Evolutionary conservation across 37 sponge, comb jelly and placozoan genomes (phyloP), one percentile per base, ranked within the genome.

Genomic region (Mnemiopsis leidyi): DNA sequence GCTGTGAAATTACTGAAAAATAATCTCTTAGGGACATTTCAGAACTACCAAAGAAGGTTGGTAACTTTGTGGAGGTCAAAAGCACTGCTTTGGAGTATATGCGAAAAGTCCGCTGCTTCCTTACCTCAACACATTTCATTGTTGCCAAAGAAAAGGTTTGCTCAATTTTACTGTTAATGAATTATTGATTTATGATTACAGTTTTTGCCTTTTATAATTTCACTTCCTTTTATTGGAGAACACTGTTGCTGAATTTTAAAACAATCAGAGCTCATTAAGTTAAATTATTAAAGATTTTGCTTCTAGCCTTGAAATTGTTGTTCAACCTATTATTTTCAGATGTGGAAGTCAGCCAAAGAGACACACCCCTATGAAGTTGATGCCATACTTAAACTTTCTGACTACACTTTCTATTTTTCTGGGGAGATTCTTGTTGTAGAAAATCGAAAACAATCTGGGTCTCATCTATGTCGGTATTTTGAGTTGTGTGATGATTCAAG

Each of bases 401-500:
- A 85, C 13, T 37, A 85, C 90, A 85, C 90, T 23, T 85, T 85
- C 61, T 85, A 85, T 37, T 85, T 85, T 61, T 85, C 90, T 20
- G 90, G 90, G 20, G 90, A 85, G 24, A 40, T 85, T 28, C 61
- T 85, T 13, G 61, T 85, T 25, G 90, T 85, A 1, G 90, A 85
- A 48, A 48, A 48, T 48, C 5, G 61, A 48, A 5, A n/a, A 21
- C 73, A 69, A 3, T 21, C 79, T 34, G 79, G 79, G 35, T 77
- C 79, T 32, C 26, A 77, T 26, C 16, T 77, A 36, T 77, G 79
- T 34, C 39, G 90, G 0, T 85, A 85, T 26, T 85, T 85, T 40
- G 90, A 85, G 61, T 33, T 85, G 90, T 85, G 90, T 21, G 90
- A 85, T 39, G 90, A 85, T 37, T 85, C 90, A 28, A 85, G 90